Percentiles rank a stretch among this genome's conserved stretches.
These are phyloP conservation scores for Drosophila tanythrix DNA, from an alignment of 2,888 invertebrate genomes.

Conservation along the genomic window DNA sequence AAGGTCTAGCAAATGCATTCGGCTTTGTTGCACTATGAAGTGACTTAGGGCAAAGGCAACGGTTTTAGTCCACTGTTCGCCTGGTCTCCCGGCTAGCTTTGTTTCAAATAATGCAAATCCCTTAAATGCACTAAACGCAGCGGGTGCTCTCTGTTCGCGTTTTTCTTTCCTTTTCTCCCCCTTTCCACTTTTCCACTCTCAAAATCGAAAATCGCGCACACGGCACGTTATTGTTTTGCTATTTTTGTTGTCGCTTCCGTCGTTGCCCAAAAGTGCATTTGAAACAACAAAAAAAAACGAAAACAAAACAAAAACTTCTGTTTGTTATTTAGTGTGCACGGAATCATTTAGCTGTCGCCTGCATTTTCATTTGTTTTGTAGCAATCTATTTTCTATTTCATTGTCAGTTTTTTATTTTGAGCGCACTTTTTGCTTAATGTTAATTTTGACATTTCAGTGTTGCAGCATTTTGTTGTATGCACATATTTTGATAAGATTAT, in stretches of 20 bases:
- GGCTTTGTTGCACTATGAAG: conserved; percentile 53
- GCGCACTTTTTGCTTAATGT: background rate
- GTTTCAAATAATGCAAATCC: conserved; percentile 77
- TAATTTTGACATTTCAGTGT: conserved; percentile 66
- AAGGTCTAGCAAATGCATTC: conserved; percentile 46
- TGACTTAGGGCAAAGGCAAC: conserved; percentile 20
- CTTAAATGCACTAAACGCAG: conserved; percentile 72
- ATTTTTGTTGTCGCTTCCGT: conserved; percentile 44
- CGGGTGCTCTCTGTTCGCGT: conserved; percentile 30
- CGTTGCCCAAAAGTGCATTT: conserved; percentile 42
- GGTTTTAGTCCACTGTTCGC: conserved; percentile 11
- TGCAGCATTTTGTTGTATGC: conserved; percentile 45
- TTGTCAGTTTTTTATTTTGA: conserved; percentile 18
- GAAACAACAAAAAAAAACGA: background rate
- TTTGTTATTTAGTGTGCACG: conserved; percentile 67
- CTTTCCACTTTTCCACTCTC: conserved; percentile 13
- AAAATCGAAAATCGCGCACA: conserved; percentile 62
- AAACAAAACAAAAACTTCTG: conserved; percentile 41
- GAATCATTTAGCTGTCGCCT: conserved; percentile 63
- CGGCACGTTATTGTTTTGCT: conserved; percentile 61
- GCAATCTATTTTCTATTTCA: conserved; percentile 10
- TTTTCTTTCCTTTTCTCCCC: background rate
- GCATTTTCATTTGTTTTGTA: conserved; percentile 49
- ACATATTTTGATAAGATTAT: conserved; percentile 44
- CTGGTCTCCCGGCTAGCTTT: conserved; percentile 27